A percentile compares a stretch with the other conserved stretches of the same genome.
Evolutionary conservation across 1,140 invertebrate genomes (phyloP).

Genomic region (Idris sp.): DNA sequence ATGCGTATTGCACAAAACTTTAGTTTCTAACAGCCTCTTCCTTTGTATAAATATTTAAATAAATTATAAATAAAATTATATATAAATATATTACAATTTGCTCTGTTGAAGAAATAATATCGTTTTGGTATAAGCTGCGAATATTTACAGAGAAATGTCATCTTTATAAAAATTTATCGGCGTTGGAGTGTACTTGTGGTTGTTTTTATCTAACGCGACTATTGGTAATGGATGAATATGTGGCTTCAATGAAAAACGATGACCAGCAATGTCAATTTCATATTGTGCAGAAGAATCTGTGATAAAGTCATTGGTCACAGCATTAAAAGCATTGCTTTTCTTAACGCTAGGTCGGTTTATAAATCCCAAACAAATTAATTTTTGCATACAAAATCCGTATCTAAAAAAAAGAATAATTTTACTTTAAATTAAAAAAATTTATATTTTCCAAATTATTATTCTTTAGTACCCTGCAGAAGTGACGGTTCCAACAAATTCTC

Average conservation of each 20-base stretch:
- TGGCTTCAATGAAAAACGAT: conserved; percentile 81
- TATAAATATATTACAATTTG: conserved; percentile 29
- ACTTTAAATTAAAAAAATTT: neutral
- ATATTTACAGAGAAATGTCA: conserved; percentile 59
- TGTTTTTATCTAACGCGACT: conserved; percentile 60
- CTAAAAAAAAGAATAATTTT: conserved; percentile 64
- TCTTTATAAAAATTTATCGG: conserved; percentile 65
- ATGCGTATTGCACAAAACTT: conserved; percentile 8
- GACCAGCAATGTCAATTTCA: conserved; percentile 84
- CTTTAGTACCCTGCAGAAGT: conserved; percentile 85
- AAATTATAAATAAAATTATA: conserved; percentile 10
- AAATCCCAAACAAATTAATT: conserved; percentile 83
- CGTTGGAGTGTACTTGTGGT: conserved; percentile 70
- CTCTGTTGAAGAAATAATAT: too few relatives aligned
- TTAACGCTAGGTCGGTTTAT: conserved; percentile 77
- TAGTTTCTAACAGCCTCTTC: conserved; percentile 19
- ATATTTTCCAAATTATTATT: neutral
- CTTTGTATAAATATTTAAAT: conserved; percentile 50
- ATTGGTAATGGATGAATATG: conserved; percentile 80
- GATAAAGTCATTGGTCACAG: conserved; percentile 83
- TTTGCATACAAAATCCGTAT: conserved; percentile 83
- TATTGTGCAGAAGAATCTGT: conserved; percentile 80
- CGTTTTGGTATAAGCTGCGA: too few relatives aligned
- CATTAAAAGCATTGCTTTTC: conserved; percentile 34
- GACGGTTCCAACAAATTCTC: conserved; percentile 85